These are phyloP conservation scores for Serilophus lunatus DNA, from an alignment of 2,113 vertebrate genomes.

Conservation along the genomic window DNA sequence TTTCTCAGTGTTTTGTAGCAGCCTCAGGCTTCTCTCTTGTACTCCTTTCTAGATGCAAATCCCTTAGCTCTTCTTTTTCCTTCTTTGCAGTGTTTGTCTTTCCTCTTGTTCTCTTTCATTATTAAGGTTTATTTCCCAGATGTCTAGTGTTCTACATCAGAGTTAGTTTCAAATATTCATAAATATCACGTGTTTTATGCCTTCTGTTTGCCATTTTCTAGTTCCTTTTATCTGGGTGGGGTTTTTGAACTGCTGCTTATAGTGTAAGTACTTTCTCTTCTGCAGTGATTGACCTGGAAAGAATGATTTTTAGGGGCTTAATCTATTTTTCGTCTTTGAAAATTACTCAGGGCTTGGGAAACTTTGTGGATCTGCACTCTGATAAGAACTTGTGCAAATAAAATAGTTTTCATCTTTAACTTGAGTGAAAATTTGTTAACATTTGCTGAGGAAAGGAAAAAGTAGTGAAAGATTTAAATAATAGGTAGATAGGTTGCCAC, in stretches of 20 bases:
- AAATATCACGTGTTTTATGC: neutral
- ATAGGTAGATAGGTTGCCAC: neutral
- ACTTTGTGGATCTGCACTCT: neutral
- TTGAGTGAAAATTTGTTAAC: neutral
- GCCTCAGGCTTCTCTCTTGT: neutral
- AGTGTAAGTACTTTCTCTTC: neutral
- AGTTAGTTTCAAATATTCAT: neutral
- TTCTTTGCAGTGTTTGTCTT: neutral
- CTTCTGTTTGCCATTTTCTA: neutral
- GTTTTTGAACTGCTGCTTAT: neutral
- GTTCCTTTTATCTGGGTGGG: neutral
- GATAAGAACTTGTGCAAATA: neutral
- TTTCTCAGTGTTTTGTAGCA: neutral
- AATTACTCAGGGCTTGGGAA: neutral
- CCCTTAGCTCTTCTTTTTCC: neutral
- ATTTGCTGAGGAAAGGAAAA: neutral
- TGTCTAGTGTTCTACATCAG: neutral
- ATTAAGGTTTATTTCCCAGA: constrained; percentile 21
- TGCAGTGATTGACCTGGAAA: neutral
- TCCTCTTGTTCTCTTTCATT: neutral
- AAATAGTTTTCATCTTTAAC: neutral
- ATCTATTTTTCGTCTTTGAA: neutral
- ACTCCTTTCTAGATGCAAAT: neutral
- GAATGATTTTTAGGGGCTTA: neutral
- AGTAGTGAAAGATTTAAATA: neutral